phyloP scores from a whole-genome alignment of 1,140 invertebrate species.

The Rhyacophila brunnea region DNA sequence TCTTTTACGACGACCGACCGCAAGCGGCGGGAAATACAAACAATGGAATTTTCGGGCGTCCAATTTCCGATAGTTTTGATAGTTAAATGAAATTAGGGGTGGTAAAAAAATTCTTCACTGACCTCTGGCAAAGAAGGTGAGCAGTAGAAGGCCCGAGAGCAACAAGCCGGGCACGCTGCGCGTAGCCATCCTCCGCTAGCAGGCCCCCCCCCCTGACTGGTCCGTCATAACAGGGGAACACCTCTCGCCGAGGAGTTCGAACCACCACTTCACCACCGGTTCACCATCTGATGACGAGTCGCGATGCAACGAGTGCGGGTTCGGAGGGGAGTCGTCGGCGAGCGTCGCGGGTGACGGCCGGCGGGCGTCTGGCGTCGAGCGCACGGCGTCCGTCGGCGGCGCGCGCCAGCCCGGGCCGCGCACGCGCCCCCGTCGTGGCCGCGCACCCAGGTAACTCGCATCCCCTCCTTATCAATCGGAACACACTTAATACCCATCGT shows the following conservation, averaged over 20 bases:
- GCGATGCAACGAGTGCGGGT: conserved; percentile 46
- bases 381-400: conserved; percentile 7
- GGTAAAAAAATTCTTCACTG: conserved; percentile 9
- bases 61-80: not conserved
- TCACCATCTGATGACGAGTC: conserved; percentile 45
- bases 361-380: conserved; percentile 42
- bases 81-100: not conserved
- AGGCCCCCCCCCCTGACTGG: conserved; percentile 37
- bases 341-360: conserved; percentile 47
- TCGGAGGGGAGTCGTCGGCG: conserved; percentile 47
- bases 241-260: conserved; percentile 17
- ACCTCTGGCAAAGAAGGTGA: conserved; percentile 23
- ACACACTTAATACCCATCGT: no score
- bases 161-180: conserved; percentile 14
- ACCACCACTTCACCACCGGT: conserved; percentile 8
- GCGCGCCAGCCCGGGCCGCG: conserved; percentile 31
- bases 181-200: conserved; percentile 29
- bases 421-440: conserved; percentile 35
- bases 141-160: conserved; percentile 18
- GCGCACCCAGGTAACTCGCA: conserved; percentile 10
- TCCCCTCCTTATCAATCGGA: conserved; percentile 9
- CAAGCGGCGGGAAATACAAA: no score
- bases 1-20: conserved; percentile 16
- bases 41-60: no score
- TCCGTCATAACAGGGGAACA: conserved; percentile 23